Conservation (phyloP, 2,113 vertebrate species). For the Oncorhynchus clarkii region DNA sequence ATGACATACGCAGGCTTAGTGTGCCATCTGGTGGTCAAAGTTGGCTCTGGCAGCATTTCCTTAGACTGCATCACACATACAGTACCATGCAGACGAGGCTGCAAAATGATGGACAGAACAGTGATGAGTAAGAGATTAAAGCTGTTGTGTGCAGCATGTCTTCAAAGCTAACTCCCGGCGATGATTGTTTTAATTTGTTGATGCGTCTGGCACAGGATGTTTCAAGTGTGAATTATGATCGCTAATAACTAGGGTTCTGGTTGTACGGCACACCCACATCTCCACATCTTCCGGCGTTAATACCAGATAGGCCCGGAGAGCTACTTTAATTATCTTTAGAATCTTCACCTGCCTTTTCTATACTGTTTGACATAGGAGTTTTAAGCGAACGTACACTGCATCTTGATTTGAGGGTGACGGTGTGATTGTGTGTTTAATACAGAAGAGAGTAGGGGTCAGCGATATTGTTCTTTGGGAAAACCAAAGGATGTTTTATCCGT, state of each 20-base stretch:
- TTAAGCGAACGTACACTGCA: conserved; percentile 78
- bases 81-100: background rate
- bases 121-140: conserved; percentile 6
- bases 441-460: conserved; percentile 78
- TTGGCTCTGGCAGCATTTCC: background rate
- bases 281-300: too few relatives aligned
- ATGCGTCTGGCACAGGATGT: conserved; percentile 4
- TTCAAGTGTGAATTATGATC: conserved; percentile 19
- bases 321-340: conserved; percentile 22
- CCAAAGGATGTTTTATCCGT: conserved; percentile 87
- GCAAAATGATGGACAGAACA: background rate
- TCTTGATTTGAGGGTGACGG: conserved; percentile 79
- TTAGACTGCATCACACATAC: background rate
- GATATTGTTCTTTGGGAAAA: conserved; percentile 86
- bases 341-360: conserved; percentile 43
- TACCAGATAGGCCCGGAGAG: background rate
- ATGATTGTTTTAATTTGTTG: conserved; percentile 9
- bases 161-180: background rate
- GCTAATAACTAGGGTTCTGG: background rate
- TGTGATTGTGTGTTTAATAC: conserved; percentile 78
- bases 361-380: conserved; percentile 70
- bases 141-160: background rate
- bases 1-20: background rate
- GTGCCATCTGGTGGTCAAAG: conserved; percentile 65
- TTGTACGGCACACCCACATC: too few relatives aligned